These are phyloP conservation scores for Microtus montanus DNA, from an alignment of 2,113 vertebrate genomes.

Conservation along the genomic window DNA sequence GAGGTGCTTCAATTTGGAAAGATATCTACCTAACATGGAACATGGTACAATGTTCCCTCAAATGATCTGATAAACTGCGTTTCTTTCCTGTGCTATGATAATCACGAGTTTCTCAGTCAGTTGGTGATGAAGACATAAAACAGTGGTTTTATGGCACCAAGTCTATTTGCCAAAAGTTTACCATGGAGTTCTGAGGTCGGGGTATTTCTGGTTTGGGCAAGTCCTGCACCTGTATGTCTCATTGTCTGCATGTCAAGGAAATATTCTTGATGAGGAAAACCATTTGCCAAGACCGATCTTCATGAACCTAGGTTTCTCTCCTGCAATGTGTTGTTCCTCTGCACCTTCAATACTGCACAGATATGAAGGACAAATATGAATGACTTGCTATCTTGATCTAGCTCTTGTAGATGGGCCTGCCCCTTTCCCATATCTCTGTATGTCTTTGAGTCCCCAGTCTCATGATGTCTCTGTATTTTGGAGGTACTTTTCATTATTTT, in stretches of 20 bases:
- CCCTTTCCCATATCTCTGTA: too few relatives aligned
- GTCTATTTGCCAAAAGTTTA: background rate
- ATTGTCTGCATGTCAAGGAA: background rate
- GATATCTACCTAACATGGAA: background rate
- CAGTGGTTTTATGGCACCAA: background rate
- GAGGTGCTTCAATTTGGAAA: background rate
- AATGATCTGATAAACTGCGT: too few relatives aligned
- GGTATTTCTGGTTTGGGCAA: background rate
- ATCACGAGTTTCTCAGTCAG: too few relatives aligned
- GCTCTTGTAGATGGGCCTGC: too few relatives aligned
- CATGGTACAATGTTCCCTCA: background rate
- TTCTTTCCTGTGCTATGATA: background rate
- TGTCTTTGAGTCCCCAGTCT: background rate
- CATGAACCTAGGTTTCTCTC: background rate
- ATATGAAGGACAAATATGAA: background rate
- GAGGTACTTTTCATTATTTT: background rate
- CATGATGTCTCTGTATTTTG: background rate
- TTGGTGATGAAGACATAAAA: background rate
- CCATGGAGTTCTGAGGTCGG: background rate
- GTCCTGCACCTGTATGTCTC: accelerated
- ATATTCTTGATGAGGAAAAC: background rate
- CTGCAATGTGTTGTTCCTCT: background rate
- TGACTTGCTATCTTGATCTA: background rate
- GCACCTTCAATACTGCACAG: too few relatives aligned
- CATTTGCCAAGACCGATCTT: background rate